A percentile compares a stretch with the other conserved stretches of the same genome.
Conservation (phyloP, 2,888 invertebrate species). For the Diplolepis rosae region DNA sequence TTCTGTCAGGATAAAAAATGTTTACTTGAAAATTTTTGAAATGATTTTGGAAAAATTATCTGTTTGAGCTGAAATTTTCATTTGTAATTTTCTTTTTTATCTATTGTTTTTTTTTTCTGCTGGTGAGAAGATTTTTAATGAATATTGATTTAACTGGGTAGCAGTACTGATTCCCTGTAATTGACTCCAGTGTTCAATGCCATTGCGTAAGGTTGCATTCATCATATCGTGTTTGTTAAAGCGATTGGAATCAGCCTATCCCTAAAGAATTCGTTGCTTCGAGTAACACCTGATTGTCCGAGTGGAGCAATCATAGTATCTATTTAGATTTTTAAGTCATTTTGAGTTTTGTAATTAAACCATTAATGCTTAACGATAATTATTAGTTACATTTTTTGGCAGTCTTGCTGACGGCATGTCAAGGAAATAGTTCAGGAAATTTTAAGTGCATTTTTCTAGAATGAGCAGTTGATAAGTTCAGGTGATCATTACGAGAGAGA, state of each 20-base stretch:
- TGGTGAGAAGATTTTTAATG: background rate
- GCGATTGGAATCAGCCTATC: background rate
- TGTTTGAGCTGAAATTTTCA: background rate
- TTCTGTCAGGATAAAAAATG: too few relatives aligned
- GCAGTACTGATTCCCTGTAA: constrained; percentile 5
- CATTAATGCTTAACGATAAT: background rate
- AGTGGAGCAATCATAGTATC: background rate
- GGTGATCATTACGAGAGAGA: background rate
- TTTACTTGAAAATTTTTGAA: too few relatives aligned
- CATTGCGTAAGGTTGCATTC: constrained; percentile 1
- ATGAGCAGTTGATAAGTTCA: background rate
- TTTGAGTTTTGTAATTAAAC: background rate
- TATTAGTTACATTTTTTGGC: background rate
- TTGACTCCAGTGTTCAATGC: background rate
- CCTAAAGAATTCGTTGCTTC: background rate
- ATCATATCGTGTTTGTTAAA: background rate
- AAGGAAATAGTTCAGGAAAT: too few relatives aligned
- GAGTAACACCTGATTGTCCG: too few relatives aligned
- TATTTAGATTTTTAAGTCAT: too few relatives aligned
- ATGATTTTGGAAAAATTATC: too few relatives aligned
- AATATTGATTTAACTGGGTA: background rate
- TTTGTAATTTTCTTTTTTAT: too few relatives aligned
- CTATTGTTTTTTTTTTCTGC: background rate
- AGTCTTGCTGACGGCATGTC: background rate
- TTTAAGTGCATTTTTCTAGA: background rate